A percentile compares a stretch with the other conserved stretches of the same genome.
These are phyloP conservation scores for Neoascia interrupta DNA, from an alignment of 2,888 invertebrate genomes.

Conservation along the genomic window DNA sequence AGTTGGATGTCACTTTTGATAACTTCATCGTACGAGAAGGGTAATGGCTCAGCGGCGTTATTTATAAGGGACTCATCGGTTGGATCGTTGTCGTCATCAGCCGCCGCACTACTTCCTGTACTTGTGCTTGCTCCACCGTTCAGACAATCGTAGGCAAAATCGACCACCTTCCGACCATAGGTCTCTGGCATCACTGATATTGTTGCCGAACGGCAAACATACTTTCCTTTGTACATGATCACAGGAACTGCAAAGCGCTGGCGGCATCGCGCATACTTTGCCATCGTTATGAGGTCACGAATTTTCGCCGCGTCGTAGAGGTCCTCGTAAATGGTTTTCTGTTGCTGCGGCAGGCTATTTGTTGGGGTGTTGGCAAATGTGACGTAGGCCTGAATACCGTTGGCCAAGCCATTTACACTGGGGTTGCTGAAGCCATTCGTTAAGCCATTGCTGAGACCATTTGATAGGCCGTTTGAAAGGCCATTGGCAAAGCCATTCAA, in stretches of 20 bases:
- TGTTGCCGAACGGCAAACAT: conserved; percentile 87
- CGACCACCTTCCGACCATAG: conserved; percentile 84
- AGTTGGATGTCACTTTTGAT: conserved; percentile 84
- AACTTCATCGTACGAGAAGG: conserved; percentile 77
- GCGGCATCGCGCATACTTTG: conserved; percentile 87
- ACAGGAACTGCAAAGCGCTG: conserved; percentile 89
- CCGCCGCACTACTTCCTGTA: conserved; percentile 8
- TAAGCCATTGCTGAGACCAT: conserved; percentile 70
- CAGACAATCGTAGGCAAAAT: conserved; percentile 79
- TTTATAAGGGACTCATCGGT: conserved; percentile 75
- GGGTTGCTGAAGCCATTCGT: conserved; percentile 66
- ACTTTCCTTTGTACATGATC: conserved; percentile 87
- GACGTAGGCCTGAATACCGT: conserved; percentile 75
- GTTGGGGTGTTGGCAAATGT: conserved; percentile 74
- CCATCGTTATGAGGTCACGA: conserved; percentile 84
- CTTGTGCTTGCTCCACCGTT: conserved; percentile 71
- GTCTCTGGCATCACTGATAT: conserved; percentile 87
- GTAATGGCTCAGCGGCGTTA: conserved; percentile 71
- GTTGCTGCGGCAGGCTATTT: conserved; percentile 73
- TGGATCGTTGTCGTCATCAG: conserved; percentile 75
- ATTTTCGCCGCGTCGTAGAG: conserved; percentile 82
- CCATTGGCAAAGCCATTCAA: conserved; percentile 41
- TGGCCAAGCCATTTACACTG: conserved; percentile 20
- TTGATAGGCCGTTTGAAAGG: neutral
- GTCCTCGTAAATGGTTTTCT: conserved; percentile 82